phyloP scores from a whole-genome alignment of 2,113 vertebrate species.

The Podocnemis expansa region DNA sequence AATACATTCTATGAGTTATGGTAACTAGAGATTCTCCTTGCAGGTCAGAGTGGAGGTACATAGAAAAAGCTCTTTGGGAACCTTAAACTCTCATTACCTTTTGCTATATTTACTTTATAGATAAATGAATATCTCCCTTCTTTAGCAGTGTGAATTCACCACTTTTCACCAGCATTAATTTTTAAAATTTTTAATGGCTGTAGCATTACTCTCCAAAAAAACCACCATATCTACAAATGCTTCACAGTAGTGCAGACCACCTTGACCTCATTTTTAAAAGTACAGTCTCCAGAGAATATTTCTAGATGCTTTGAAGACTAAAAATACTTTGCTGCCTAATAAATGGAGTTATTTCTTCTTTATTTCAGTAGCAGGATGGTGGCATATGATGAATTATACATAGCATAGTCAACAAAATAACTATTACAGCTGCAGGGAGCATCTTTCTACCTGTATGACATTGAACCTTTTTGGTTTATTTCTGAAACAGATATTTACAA shows the following conservation, averaged over 20 bases:
- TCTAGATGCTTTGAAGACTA: background rate
- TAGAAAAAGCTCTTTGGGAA: background rate
- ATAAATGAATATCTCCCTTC: background rate
- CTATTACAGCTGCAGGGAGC: background rate
- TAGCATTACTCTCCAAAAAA: background rate
- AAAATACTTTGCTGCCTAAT: background rate
- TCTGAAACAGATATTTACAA: too few relatives aligned
- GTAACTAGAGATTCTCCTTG: background rate
- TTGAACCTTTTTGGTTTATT: background rate
- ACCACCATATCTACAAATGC: background rate
- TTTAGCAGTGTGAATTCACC: background rate
- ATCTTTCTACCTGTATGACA: background rate
- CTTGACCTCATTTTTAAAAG: background rate
- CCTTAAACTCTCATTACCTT: background rate
- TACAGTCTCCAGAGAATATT: background rate
- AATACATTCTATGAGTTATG: too few relatives aligned
- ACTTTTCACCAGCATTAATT: background rate
- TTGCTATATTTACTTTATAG: background rate
- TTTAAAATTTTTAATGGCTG: background rate
- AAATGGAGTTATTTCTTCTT: background rate
- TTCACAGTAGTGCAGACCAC: background rate
- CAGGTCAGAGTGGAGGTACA: background rate
- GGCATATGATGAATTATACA: background rate
- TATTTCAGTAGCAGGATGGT: background rate
- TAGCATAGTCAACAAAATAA: background rate